phyloP scores from a whole-genome alignment of 2,888 invertebrate species.

The Lobophora halterata region DNA sequence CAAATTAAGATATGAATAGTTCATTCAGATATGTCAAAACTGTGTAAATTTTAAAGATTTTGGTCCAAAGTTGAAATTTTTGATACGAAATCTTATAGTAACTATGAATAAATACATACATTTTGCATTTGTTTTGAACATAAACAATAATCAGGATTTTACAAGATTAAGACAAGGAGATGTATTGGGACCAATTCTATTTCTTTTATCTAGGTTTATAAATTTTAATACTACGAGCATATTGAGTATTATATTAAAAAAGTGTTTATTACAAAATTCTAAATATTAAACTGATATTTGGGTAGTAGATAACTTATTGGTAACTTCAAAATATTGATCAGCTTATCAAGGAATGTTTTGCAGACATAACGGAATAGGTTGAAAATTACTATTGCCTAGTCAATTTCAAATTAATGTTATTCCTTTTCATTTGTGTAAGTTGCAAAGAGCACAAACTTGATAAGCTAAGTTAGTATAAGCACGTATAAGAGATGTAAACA shows the following conservation, averaged over 20 bases:
- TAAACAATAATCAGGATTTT: too few species aligned
- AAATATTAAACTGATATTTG: conserved; percentile 9
- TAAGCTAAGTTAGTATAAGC: conserved; percentile 12
- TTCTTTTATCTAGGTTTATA: conserved; percentile 9
- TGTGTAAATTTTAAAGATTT: conserved; percentile 55
- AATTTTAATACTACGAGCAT: too few species aligned
- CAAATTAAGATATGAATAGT: conserved; percentile 63
- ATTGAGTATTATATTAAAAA: too few species aligned
- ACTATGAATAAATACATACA: background rate
- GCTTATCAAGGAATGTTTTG: conserved; percentile 14
- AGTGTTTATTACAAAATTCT: background rate
- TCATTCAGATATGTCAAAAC: conserved; percentile 68
- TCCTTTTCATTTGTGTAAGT: too few species aligned
- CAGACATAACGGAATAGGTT: too few species aligned
- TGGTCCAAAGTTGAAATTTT: conserved; percentile 56
- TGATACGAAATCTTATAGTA: conserved; percentile 18
- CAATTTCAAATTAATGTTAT: too few species aligned
- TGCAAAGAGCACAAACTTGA: conserved; percentile 12
- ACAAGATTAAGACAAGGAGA: conserved; percentile 6
- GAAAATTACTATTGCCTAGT: too few species aligned
- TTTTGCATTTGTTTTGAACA: too few species aligned
- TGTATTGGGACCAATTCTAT: conserved; percentile 10
- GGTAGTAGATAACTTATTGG: conserved; percentile 15
- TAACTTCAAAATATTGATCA: conserved; percentile 11
- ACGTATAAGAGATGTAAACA: conserved; percentile 14